Percentiles rank a stretch among this genome's conserved stretches.
Conservation (phyloP, 2,113 vertebrate genomes). For the Ameiurus melas region DNA sequence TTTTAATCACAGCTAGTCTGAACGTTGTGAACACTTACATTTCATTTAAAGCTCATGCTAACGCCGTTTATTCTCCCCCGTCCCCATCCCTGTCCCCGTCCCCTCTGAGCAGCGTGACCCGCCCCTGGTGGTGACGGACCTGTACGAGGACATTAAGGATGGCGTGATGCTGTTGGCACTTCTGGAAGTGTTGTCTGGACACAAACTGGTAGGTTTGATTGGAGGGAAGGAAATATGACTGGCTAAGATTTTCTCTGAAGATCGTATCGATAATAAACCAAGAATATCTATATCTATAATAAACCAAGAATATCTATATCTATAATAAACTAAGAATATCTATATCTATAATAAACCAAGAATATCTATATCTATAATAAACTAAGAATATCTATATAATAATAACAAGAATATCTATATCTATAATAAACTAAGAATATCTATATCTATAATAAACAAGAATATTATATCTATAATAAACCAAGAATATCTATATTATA, state of each 20-base stretch:
- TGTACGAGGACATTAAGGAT: constrained; percentile 99
- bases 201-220: constrained; percentile 82
- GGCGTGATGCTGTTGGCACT: constrained; percentile 90
- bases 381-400: no score
- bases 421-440: no score
- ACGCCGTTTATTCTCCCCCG: background rate
- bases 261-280: background rate
- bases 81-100: background rate
- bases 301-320: no score
- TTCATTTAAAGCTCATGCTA: background rate
- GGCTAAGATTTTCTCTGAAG: background rate
- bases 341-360: no score
- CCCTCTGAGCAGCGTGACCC: constrained; percentile 79
- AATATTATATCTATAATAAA: no score
- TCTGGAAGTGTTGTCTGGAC: constrained; percentile 93
- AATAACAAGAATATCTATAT: no score
- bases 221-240: constrained; percentile 18
- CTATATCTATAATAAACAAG: no score
- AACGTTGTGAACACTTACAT: background rate
- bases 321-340: no score
- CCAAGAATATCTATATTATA: no score
- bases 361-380: no score
- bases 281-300: no score
- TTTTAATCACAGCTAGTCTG: background rate
- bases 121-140: constrained; percentile 86